Conservation (phyloP, 1,140 invertebrate genomes). For the Conopomorpha cramerella region DNA sequence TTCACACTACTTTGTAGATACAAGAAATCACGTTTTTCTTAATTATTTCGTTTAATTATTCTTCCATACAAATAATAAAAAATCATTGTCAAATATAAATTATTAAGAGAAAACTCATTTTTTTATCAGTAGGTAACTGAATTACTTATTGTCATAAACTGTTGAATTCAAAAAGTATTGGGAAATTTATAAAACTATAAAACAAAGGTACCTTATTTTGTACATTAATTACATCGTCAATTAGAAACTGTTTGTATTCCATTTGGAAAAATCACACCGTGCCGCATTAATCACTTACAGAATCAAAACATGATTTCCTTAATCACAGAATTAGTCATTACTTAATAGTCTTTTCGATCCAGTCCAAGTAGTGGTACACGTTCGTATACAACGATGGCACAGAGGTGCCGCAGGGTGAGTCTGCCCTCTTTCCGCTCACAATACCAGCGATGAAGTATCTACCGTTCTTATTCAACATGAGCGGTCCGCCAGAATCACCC, state of each 20-base stretch:
- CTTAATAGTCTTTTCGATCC: conserved; percentile 27
- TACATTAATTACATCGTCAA: no score
- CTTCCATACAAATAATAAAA: not conserved
- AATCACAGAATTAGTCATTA: conserved; percentile 9
- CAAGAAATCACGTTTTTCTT: no score
- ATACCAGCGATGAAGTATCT: conserved; percentile 33
- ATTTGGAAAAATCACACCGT: no score
- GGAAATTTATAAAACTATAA: no score
- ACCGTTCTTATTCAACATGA: conserved; percentile 34
- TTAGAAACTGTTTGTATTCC: no score
- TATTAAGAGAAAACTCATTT: not conserved
- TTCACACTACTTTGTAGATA: no score
- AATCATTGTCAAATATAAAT: not conserved
- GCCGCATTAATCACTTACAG: not conserved
- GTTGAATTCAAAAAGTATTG: no score
- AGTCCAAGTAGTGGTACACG: conserved; percentile 33
- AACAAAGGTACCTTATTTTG: no score
- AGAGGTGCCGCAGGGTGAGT: conserved; percentile 32
- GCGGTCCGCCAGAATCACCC: conserved; percentile 41
- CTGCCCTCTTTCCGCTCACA: conserved; percentile 39
- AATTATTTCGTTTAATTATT: not conserved
- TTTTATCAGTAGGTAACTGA: not conserved
- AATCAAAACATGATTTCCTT: not conserved
- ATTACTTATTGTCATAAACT: not conserved
- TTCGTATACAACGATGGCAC: conserved; percentile 44